A percentile compares a stretch with the other conserved stretches of the same genome.
Evolutionary conservation across 2,113 vertebrate species (phyloP).

Genomic region (Nesospiza acunhae): DNA sequence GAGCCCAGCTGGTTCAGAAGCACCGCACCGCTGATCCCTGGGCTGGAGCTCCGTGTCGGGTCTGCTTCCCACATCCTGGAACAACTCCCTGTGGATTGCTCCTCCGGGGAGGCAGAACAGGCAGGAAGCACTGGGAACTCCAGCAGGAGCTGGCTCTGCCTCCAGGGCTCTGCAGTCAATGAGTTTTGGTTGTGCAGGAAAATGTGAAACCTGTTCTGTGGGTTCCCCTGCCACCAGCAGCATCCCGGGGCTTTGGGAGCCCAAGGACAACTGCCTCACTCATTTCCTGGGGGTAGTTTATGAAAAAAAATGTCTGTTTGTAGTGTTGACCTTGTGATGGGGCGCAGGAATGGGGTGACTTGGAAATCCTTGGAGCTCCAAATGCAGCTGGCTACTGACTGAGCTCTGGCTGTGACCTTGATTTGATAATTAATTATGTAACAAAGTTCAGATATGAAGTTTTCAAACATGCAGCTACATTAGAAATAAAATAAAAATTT

Average conservation of each 20-base stretch:
- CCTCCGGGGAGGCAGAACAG: neutral
- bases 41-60: fast-evolving
- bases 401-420: neutral
- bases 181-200: neutral
- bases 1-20: neutral
- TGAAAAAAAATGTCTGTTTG: neutral
- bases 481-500: neutral
- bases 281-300: neutral
- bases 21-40: fast-evolving
- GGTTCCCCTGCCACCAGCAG: neutral
- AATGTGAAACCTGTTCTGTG: conserved; percentile 15
- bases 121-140: neutral
- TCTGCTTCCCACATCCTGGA: neutral
- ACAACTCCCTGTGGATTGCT: fast-evolving
- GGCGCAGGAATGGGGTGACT: neutral
- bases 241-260: neutral
- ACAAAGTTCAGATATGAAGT: neutral
- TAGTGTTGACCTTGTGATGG: neutral
- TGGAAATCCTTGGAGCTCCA: neutral
- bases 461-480: neutral
- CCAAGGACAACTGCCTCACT: neutral
- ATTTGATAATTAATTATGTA: neutral
- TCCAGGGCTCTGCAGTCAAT: neutral
- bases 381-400: neutral
- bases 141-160: neutral